Evolutionary conservation across 2,888 invertebrate genomes (phyloP), one percentile per base, ranked within the genome.

Genomic region (Cistogaster globosa): DNA sequence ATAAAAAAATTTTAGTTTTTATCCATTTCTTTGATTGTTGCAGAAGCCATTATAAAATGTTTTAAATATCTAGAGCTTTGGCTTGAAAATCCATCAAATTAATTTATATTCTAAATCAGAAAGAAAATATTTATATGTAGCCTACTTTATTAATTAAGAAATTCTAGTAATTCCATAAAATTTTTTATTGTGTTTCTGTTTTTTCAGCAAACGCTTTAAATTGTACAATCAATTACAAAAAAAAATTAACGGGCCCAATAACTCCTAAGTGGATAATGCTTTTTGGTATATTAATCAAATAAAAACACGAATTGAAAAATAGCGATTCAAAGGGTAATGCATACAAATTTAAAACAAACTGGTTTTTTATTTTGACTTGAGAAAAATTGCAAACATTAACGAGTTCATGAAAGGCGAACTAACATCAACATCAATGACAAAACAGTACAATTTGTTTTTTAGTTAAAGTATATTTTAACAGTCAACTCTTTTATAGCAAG

Each of bases 191-290:
- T 26, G 4, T 32, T 32, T 8, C 2, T 32, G 2, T 32, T 32
- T 5, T 32, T 7, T 26, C 26, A 2, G 26, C 26, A 26, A 26
- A 26, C 26, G 12, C 12, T 42, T 42, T 42, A 42, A 42, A 42
- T 42, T 48, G 6, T n/a, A n/a, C 16, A 16, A 14, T 48, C 0
- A n/a, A 16, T n/a, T 16, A 48, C 14, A 48, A n/a, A n/a, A 48
- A 48, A 48, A 68, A 68, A n/a, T n/a, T 58, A 58, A 68, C 51
- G 12, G 20, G 18, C 42, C 45, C 32, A 55, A 26, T 77, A 69
- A 62, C 45, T 57, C 62, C 38, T 32, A 42, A 55, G 53, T 69
- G 62, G 62, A 45, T 62, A 20, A 53, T 45, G 32, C 36, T 42
- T 62, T 48, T 53, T 18, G 55, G 60, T 62, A 69, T 60, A 53